Percentiles rank a stretch among this genome's conserved stretches.
These are phyloP conservation scores for Caloenas nicobarica DNA, from an alignment of 2,113 vertebrate species.

Conservation along the genomic window DNA sequence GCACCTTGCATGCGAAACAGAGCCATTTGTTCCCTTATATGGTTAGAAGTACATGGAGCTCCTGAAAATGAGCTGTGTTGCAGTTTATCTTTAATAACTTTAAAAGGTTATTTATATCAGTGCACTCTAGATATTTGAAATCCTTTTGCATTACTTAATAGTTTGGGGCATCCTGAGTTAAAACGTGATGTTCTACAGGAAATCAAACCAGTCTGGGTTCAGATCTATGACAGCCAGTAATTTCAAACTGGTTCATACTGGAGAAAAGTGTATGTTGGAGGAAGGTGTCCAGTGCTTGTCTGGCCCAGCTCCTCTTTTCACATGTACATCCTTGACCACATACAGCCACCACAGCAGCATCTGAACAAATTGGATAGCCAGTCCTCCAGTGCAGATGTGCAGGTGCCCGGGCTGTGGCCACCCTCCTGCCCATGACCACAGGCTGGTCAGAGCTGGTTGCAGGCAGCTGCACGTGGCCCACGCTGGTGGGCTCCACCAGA, in stretches of 20 bases:
- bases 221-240: too few relatives aligned
- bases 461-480: background rate
- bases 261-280: too few relatives aligned
- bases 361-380: background rate
- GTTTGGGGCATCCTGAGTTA: too few relatives aligned
- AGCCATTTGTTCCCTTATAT: background rate
- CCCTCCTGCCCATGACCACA: background rate
- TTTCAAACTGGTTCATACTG: too few relatives aligned
- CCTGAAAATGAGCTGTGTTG: background rate
- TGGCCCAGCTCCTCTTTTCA: background rate
- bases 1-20: background rate
- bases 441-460: background rate
- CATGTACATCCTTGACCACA: background rate
- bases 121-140: background rate
- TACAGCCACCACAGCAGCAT: background rate
- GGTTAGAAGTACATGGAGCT: background rate
- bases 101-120: background rate
- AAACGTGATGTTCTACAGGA: too few relatives aligned
- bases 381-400: accelerated
- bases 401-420: background rate
- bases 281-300: too few relatives aligned
- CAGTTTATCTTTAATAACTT: background rate
- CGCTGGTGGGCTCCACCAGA: background rate
- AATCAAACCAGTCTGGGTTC: too few relatives aligned
- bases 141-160: background rate